These are phyloP conservation scores for Megaleporinus macrocephalus DNA, from an alignment of 2,113 vertebrate genomes.

Conservation along the genomic window DNA sequence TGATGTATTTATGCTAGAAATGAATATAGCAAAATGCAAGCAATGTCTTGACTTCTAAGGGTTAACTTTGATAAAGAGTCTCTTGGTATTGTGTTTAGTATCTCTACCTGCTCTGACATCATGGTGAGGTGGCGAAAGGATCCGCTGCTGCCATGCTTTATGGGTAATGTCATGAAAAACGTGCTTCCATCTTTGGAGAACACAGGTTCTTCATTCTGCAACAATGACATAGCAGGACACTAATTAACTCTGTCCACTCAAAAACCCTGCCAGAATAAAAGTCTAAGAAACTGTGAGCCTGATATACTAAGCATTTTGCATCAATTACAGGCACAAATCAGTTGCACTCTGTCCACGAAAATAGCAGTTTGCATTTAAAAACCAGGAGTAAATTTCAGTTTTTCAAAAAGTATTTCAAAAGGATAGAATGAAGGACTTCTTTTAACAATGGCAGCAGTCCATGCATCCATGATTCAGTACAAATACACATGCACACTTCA, in stretches of 20 bases:
- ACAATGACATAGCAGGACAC: not conserved
- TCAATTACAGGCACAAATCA: no score
- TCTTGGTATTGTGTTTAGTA: not conserved
- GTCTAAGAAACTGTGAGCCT: not conserved
- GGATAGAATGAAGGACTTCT: no score
- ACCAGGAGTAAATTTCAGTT: no score
- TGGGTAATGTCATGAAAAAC: conserved; percentile 70
- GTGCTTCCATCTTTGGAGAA: conserved; percentile 69
- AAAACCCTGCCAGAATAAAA: not conserved
- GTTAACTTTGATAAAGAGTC: not conserved
- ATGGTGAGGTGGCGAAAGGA: conserved; percentile 72
- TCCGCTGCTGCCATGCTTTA: conserved; percentile 60
- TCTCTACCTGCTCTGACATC: conserved; percentile 71
- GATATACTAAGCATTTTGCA: not conserved
- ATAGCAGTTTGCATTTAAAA: no score
- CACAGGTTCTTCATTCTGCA: conserved; percentile 73
- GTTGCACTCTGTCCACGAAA: no score
- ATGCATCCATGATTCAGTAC: no score
- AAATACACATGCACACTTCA: no score
- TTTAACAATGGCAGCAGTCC: no score
- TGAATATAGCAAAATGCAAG: no score
- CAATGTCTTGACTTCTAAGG: no score
- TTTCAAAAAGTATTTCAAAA: no score
- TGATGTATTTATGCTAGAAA: no score
- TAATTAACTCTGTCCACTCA: not conserved